Base-by-base conservation (phyloP, 1,140 invertebrate genomes). In the Seison nebaliae region DNA sequence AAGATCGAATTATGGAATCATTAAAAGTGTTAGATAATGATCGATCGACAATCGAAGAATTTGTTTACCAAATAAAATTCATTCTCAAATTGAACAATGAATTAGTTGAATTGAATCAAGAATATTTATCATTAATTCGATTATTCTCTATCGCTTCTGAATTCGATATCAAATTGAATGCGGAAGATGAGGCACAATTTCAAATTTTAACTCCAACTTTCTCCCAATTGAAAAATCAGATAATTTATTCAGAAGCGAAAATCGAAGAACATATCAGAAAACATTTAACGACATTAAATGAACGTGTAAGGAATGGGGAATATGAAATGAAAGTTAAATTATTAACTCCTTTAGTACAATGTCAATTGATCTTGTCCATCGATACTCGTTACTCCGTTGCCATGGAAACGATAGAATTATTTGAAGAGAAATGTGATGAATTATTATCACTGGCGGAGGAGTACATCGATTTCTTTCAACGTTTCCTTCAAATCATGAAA, bases 181-280 rank as follows among this genome's bases (percentile, higher is more conserved):
- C 53, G 19, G 57, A 59, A 44, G 48, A 53, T 15, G 44, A 54
- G 35, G 55, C 57, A 15, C 42, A 58, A 21, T 58, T 53, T 31
- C 50, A 56, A 45, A 55, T 53, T 11, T 43, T 59, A 16, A 48
- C 49, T 11, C 51, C 53, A n/a, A 54, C 50, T 31, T 57, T 57
- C 38, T 53, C 55, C 38, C 52, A 53, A 28, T 35, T 59, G 5
- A 59, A 57, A 48, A 53, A 50, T 20, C 52, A 48, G 22, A 49
- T 59, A 12, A 40, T 59, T 32, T 57, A 50, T 44, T 50, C 51
- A 44, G 55, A 59, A 39, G 57, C 57, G n/a, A 57, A 57, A 44
- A 55, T 54, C 34, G 57, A 59, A 44, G 55, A 58, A 33, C 57
- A 58, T 38, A 57, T 59, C 18, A 45, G 52, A 26, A 53, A 55